A percentile compares a stretch with the other conserved stretches of the same genome.
phyloP scores from a whole-genome alignment of 35 echinoderm and acorn worm genomes.

The Strongylocentrotus purpuratus region DNA sequence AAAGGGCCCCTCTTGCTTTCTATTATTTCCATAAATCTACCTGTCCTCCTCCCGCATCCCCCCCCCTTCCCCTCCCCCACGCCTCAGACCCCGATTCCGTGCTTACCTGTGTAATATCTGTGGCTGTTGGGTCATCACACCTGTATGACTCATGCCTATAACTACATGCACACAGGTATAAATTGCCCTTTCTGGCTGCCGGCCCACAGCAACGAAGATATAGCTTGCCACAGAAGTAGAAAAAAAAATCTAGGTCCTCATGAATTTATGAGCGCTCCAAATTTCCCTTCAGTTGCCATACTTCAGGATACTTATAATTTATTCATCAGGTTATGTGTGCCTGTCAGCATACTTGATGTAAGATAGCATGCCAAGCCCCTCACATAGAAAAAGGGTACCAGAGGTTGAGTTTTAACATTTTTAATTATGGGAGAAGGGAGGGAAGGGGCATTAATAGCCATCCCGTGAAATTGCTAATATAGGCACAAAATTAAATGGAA shows the following conservation, averaged over 20 bases:
- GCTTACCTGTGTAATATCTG: background rate
- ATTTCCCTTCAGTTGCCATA: background rate
- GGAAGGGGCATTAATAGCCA: background rate
- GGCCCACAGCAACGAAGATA: background rate
- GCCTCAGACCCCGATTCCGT: background rate
- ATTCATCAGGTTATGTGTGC: background rate
- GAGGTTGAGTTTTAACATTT: background rate
- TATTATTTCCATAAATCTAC: background rate
- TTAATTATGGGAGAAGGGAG: background rate
- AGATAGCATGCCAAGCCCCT: background rate
- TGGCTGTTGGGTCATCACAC: slow-evolving; percentile 7
- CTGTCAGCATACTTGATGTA: background rate
- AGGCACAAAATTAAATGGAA: too few species aligned
- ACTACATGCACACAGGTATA: slow-evolving; percentile 10
- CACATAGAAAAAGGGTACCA: background rate
- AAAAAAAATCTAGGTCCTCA: background rate
- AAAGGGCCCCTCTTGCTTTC: background rate
- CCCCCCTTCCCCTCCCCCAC: too few species aligned
- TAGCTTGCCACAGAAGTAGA: background rate
- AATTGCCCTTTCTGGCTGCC: slow-evolving; percentile 7
- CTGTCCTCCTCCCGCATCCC: background rate
- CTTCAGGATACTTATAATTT: background rate
- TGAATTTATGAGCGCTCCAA: background rate
- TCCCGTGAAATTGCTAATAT: too few species aligned
- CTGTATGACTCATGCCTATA: slow-evolving; percentile 2